Evolutionary conservation across 2,113 vertebrate species (phyloP).

Genomic region (Acanthochromis polyacanthus): DNA sequence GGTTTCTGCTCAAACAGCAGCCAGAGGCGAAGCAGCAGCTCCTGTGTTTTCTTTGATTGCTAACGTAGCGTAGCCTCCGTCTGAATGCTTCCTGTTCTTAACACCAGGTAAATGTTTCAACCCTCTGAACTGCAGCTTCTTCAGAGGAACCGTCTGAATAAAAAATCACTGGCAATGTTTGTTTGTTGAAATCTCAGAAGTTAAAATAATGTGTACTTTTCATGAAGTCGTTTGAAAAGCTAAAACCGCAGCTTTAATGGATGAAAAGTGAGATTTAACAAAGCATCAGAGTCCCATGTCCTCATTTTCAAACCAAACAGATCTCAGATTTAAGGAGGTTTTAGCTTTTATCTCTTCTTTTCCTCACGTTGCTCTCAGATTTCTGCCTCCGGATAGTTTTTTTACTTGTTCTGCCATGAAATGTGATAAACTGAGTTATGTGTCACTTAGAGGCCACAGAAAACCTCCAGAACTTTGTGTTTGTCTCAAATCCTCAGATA

Average conservation of each 20-base stretch:
- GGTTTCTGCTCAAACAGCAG: slow-evolving; percentile 59
- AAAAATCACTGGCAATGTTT: slow-evolving; percentile 3
- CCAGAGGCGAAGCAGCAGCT: slow-evolving; percentile 69
- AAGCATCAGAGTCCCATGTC: no score
- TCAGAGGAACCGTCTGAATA: slow-evolving; percentile 5
- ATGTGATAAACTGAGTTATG: slow-evolving; percentile 6
- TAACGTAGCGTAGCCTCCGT: slow-evolving; percentile 44
- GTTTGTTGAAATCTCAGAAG: not conserved
- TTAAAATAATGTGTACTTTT: not conserved
- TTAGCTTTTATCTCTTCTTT: not conserved
- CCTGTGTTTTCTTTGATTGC: slow-evolving; percentile 74
- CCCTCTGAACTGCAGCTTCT: slow-evolving; percentile 10
- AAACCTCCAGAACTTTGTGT: slow-evolving; percentile 9
- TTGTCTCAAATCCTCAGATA: not conserved
- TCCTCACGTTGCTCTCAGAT: not conserved
- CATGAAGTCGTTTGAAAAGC: not conserved
- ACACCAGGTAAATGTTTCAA: slow-evolving; percentile 35
- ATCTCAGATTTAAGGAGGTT: no score
- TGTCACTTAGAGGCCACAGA: slow-evolving; percentile 10
- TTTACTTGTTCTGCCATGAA: not conserved
- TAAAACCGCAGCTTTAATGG: not conserved
- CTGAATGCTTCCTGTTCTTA: slow-evolving; percentile 30
- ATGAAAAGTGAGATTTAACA: not conserved
- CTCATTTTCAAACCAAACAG: no score
- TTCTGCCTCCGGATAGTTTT: not conserved